Base-by-base conservation (phyloP, 2,888 invertebrate genomes). In the Chymomyza procnemis region DNA sequence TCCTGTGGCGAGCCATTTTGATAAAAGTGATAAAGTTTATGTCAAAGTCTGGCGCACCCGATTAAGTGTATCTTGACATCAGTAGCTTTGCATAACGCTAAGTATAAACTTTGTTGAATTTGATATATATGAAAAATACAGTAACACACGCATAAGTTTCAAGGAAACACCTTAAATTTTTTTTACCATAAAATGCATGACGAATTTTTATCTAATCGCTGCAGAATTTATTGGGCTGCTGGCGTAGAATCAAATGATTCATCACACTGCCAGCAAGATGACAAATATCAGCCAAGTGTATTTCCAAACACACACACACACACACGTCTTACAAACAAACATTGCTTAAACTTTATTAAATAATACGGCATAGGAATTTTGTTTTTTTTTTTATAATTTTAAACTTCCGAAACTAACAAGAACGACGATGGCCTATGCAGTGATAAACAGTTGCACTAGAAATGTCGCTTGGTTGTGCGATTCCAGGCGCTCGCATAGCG, bases 401-500 rank as follows among this genome's bases (percentile, higher is more conserved):
- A 26, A 3, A 4, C 8, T 8, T 22, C 26, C 26, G 5, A 6
- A 26, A 14, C 16, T 16, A 47, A 14, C 47, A 47, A n/a, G n/a
- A n/a, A n/a, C n/a, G n/a, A n/a, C 14, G 47, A 8, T 8, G n/a
- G n/a, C n/a, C 8, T 47, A 47, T 16, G 16, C 14, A n/a, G n/a
- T 47, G n/a, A 47, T 47, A 47, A 47, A 41, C 34, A 12, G 19
- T 19, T 50, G 50, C 18, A n/a, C 34, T 50, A 50, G 18, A 50
- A 50, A n/a, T 50, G 19, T 50, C 66, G 74, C 59, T 86, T 79
- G 66, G 85, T 86, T 83, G 81, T 77, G 69, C 82, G 87, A 86
- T 87, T 84, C 69, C 75, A 75, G 65, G 79, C 78, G 64, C 87
- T 89, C 55, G 76, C 74, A 69, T 82, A 71, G 48, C 89, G 89